Evolutionary conservation across 2,888 invertebrate species (phyloP).

Genomic region (Meiosimyza platycephala): DNA sequence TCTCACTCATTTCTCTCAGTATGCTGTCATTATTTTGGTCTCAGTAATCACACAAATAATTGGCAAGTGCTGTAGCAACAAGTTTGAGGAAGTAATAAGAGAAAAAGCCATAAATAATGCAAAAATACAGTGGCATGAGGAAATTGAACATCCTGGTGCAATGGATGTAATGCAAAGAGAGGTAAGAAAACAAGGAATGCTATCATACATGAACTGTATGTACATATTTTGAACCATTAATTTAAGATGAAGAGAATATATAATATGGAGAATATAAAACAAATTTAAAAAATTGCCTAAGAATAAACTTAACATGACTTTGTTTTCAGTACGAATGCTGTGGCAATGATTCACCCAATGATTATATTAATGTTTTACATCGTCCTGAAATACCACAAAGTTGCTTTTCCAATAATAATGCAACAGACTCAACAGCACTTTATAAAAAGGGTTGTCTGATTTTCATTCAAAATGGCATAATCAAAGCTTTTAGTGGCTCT

Average conservation of each 20-base stretch:
- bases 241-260: too few relatives aligned
- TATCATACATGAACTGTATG: background rate
- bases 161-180: slow-evolving; percentile 58
- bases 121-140: slow-evolving; percentile 66
- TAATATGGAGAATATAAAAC: too few relatives aligned
- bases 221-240: too few relatives aligned
- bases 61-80: slow-evolving; percentile 72
- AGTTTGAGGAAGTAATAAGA: slow-evolving; percentile 71
- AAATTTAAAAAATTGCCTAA: background rate
- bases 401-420: slow-evolving; percentile 48
- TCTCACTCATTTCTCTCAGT: slow-evolving; percentile 70
- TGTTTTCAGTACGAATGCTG: slow-evolving; percentile 56
- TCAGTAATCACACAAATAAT: slow-evolving; percentile 79
- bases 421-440: slow-evolving; percentile 37
- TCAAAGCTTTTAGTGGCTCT: slow-evolving; percentile 46
- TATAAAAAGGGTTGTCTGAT: slow-evolving; percentile 49
- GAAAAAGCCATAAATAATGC: slow-evolving; percentile 70
- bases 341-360: slow-evolving; percentile 57
- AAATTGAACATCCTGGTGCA: slow-evolving; percentile 48
- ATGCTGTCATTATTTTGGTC: slow-evolving; percentile 76
- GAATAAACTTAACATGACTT: background rate
- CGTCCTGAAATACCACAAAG: slow-evolving; percentile 49
- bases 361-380: slow-evolving; percentile 49
- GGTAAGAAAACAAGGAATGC: slow-evolving; percentile 45
- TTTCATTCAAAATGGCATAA: slow-evolving; percentile 47